Evolutionary conservation across 2,113 vertebrate genomes (phyloP), one percentile per base, ranked within the genome.

Genomic region (Pseudorhombus dupliciocellatus): DNA sequence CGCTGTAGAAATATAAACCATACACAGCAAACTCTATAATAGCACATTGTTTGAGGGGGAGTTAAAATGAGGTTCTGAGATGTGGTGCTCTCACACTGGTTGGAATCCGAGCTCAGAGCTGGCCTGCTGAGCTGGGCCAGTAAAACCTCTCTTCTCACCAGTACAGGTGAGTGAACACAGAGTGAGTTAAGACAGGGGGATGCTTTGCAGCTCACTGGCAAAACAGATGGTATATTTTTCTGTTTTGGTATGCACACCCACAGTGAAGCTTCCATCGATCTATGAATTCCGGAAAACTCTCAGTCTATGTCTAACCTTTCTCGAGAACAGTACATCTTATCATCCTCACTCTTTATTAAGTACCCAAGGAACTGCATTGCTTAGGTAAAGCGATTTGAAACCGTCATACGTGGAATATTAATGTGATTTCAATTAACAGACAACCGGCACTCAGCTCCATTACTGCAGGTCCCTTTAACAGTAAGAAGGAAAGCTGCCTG

Each of bases 31-130:
- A 87, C 65, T 80, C 74, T 79, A 91, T 91, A 91, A 92, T 90
- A 90, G 92, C 88, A 92, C 90, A 90, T 91, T 93, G 92, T 92
- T 92, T 76, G 66, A 87, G 77, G 85, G 85, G 50, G 52, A 91
- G 83, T 79, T 85, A 92, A 46, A 92, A 81, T 74, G 67, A 81
- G 79, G 80, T 78, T 88, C 76, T 85, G 72, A 81, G 64, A 86
- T 79, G 77, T 83, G 80, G 73, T 55, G 67, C 87, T 89, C 88
- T 90, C 85, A 84, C 59, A 85, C 86, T 50, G 52, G 73, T 83
- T 88, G 86, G 83, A 90, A 64, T 85, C 84, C 87, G 77, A 88
- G 81, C 75, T 84, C 72, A 80, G 82, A 80, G 79, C 76, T 93
- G 85, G 85, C 88, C 69, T 73, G 79, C 79, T 85, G 79, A 83